Evolutionary conservation across 2,113 vertebrate species (phyloP), one percentile per base, ranked within the genome.

Genomic region (Acrocephalus kingi): DNA sequence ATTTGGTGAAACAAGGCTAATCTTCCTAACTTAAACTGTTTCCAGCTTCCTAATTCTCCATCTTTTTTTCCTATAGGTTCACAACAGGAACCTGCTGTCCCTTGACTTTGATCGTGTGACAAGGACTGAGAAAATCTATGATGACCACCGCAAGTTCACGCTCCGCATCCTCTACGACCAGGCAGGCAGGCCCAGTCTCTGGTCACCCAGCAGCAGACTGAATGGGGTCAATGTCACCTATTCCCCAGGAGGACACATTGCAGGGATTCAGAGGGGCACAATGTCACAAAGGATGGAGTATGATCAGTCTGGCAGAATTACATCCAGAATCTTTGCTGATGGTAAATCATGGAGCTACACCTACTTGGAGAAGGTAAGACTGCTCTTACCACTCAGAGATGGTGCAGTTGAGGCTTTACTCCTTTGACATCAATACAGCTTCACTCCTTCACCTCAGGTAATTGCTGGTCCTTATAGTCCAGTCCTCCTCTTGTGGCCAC

Each of bases 201-300:
- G 99, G 99, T 99, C 99, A 3, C 99, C 99, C 8, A 99, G 99
- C 97, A 99, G 99, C 96, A 98, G 99, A 13, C 97, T 99, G 75
- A 99, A 99, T 0, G 99, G 99, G 1, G 99, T 99, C 90, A 99
- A 99, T 1, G 99, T 99, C 49, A 99, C 99, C 3, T 99, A 99
- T 80, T 99, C 99, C 48, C 59, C 98, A 0, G 98, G 99, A 23
- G 99, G 99, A 15, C 98, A 99, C 30, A 98, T 99, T 31, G 99
- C 99, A 0, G 99, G 99, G 15, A 98, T 99, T 94, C 99, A 99
- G 94, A 98, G 99, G 78, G 99, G 99, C n/a, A 99, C 99, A 3
- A 99, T 99, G 99, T 99, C 99, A 2, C 99, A 99, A 80, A 98
- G 99, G 69, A 99, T 99, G 99, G 99, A 99, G 51, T 99, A 99